A percentile compares a stretch with the other conserved stretches of the same genome.
Conservation (phyloP, 2,888 invertebrate species). For the Hipparchia sbordonii region DNA sequence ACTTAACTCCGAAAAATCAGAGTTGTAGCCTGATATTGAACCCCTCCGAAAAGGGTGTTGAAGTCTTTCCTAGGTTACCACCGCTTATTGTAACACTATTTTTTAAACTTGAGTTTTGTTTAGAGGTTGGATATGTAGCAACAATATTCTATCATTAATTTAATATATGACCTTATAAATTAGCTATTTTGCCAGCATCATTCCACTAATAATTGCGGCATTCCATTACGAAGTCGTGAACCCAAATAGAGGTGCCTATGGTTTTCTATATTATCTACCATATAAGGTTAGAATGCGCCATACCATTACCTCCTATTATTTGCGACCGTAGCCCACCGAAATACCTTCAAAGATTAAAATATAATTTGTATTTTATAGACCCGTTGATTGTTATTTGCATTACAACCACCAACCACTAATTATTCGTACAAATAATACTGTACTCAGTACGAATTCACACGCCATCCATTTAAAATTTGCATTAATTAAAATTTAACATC, state of each 20-base stretch:
- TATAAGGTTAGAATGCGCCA: neutral
- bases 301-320: neutral
- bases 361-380: neutral
- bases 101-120: no score
- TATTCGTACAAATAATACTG: neutral
- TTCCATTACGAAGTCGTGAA: neutral
- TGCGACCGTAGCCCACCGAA: neutral
- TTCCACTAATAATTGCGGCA: neutral
- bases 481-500: constrained; percentile 30
- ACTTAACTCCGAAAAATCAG: no score
- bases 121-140: no score
- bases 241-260: neutral
- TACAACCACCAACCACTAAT: constrained; percentile 1
- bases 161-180: no score
- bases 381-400: neutral
- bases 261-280: neutral
- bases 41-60: no score
- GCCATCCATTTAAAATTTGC: constrained; percentile 16
- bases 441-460: constrained; percentile 10
- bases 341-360: neutral
- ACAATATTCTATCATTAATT: no score
- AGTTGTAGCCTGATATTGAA: no score
- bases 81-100: no score
- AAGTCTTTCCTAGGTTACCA: no score
- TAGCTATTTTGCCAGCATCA: neutral